phyloP scores from a whole-genome alignment of 53 echinoderm and acorn worm species.

The Holothuria scabra region DNA sequence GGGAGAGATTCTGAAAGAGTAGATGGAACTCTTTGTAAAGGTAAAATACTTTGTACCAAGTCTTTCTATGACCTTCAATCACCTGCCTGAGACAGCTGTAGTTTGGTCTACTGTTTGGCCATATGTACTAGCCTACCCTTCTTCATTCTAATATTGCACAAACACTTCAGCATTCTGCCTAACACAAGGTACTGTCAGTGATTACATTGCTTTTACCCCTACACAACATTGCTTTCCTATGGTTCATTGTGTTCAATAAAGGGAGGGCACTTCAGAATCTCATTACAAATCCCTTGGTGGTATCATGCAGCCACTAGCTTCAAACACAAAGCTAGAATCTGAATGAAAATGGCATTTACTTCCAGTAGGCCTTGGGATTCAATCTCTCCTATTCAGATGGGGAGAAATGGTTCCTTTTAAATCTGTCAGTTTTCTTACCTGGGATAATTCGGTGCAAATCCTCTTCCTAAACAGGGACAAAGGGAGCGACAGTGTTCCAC shows the following conservation, averaged over 20 bases:
- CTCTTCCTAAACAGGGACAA: background rate
- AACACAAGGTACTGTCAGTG: too few relatives aligned
- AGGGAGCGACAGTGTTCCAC: too few relatives aligned
- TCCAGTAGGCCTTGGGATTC: background rate
- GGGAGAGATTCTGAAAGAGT: too few relatives aligned
- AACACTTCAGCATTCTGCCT: too few relatives aligned
- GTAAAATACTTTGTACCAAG: too few relatives aligned
- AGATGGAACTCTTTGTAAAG: too few relatives aligned
- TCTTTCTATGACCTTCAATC: too few relatives aligned
- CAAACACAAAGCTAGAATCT: conserved; percentile 6
- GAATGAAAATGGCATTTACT: conserved; percentile 10
- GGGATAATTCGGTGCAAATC: conserved; percentile 13
- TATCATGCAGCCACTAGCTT: conserved; percentile 14
- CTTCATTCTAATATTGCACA: too few relatives aligned
- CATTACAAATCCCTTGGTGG: conserved; percentile 31
- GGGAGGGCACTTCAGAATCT: background rate
- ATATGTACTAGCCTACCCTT: too few relatives aligned
- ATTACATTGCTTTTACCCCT: too few relatives aligned
- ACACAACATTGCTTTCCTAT: background rate
- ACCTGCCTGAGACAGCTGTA: too few relatives aligned
- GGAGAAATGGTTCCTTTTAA: background rate
- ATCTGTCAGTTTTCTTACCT: background rate
- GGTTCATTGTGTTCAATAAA: background rate
- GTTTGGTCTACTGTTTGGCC: too few relatives aligned
- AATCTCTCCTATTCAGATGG: background rate